phyloP scores from a whole-genome alignment of 2,797 vertebrate genomes.

The Gadopsis bispinosus region DNA sequence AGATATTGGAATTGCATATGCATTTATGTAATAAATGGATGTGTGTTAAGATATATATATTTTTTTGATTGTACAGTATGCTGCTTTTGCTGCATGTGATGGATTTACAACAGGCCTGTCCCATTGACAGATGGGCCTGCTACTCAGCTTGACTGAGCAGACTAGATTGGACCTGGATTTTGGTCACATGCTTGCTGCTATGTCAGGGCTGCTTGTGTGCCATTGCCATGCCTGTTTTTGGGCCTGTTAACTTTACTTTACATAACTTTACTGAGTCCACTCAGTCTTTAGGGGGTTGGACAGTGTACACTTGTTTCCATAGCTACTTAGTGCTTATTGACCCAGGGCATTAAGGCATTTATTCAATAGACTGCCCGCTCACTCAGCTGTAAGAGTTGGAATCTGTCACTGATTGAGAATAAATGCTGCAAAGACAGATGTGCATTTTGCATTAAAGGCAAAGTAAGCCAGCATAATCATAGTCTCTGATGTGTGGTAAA shows the following conservation, averaged over 20 bases:
- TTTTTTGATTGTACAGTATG: slow-evolving; percentile 14
- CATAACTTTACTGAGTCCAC: slow-evolving; percentile 33
- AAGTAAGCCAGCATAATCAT: slow-evolving; percentile 26
- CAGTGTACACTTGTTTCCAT: slow-evolving; percentile 53
- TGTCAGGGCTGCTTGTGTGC: slow-evolving; percentile 30
- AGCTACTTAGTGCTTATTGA: slow-evolving; percentile 60
- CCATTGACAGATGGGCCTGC: slow-evolving; percentile 43
- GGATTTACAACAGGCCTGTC: slow-evolving; percentile 27
- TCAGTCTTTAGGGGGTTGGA: slow-evolving; percentile 29
- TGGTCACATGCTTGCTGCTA: slow-evolving; percentile 45
- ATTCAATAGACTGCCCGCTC: slow-evolving; percentile 51
- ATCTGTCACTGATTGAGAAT: slow-evolving; percentile 45
- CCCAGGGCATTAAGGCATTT: slow-evolving; percentile 46
- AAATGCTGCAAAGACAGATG: slow-evolving; percentile 45
- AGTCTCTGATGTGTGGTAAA: slow-evolving; percentile 9
- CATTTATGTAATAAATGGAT: neutral
- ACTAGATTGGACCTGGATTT: slow-evolving; percentile 55
- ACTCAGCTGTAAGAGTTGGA: slow-evolving; percentile 49
- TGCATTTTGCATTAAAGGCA: slow-evolving; percentile 43
- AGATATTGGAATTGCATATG: neutral
- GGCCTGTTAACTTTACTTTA: no score
- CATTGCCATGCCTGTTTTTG: slow-evolving; percentile 15
- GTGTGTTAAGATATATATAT: neutral
- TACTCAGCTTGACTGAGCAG: slow-evolving; percentile 51
- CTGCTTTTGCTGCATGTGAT: slow-evolving; percentile 14